These are phyloP conservation scores for Euglossa dilemma DNA, from an alignment of 1,140 invertebrate genomes.

Conservation along the genomic window DNA sequence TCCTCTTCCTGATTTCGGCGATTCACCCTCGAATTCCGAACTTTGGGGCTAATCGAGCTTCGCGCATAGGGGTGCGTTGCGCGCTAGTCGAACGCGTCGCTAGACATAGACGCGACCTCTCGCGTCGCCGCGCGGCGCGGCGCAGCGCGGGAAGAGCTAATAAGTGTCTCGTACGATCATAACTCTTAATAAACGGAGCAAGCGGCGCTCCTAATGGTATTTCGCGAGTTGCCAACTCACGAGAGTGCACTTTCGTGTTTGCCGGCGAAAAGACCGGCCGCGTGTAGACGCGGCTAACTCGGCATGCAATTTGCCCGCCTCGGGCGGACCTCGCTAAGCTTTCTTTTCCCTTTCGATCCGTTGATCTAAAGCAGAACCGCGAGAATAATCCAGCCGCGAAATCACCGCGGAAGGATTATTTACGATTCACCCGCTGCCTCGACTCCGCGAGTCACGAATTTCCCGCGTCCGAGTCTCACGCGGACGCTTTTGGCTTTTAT, in stretches of 20 bases:
- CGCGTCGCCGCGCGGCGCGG: no score
- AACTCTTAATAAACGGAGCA: conserved; percentile 66
- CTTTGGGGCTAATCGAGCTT: no score
- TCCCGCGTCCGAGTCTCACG: conserved; percentile 8
- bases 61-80: not conserved
- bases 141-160: conserved; percentile 36
- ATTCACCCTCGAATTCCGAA: no score
- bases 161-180: conserved; percentile 63
- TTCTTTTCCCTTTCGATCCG: conserved; percentile 1
- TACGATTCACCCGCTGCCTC: conserved; percentile 18
- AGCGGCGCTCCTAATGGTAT: conserved; percentile 62
- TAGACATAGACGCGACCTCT: conserved; percentile 24
- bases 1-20: no score
- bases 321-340: conserved; percentile 2
- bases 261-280: conserved; percentile 44
- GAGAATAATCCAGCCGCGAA: conserved; percentile 12
- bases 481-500: not conserved
- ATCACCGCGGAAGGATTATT: conserved; percentile 29
- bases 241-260: conserved; percentile 68
- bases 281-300: conserved; percentile 40
- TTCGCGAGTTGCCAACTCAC: conserved; percentile 58
- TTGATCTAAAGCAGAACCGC: no score
- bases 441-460: conserved; percentile 12
- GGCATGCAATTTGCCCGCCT: conserved; percentile 53
- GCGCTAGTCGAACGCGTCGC: not conserved